Percentiles rank a stretch among this genome's conserved stretches.
These are phyloP conservation scores for Ardeotis arabs DNA, from an alignment of 2,113 vertebrate genomes.

Conservation along the genomic window DNA sequence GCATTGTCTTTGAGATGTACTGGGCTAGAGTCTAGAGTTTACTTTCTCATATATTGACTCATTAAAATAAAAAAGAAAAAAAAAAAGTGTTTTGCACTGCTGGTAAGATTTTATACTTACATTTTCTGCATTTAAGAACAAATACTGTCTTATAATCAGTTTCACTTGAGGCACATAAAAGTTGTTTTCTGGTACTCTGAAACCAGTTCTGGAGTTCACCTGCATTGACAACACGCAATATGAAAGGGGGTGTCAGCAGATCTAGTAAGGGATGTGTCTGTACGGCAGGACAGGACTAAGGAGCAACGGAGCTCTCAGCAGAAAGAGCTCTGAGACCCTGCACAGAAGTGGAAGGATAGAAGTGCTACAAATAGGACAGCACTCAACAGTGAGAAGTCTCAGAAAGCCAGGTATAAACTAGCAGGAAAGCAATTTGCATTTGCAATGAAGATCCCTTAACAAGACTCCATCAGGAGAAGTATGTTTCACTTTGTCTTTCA, in stretches of 20 bases:
- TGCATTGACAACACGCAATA: neutral
- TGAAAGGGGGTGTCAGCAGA: neutral
- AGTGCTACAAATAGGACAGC: neutral
- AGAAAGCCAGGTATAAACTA: neutral
- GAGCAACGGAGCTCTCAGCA: neutral
- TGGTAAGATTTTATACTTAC: constrained; percentile 41
- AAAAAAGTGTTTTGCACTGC: neutral
- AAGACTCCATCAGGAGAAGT: neutral
- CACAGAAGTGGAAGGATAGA: neutral
- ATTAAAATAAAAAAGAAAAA: neutral
- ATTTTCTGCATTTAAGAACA: fast-evolving
- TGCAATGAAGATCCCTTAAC: neutral
- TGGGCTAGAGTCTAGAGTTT: neutral
- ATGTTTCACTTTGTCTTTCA: neutral
- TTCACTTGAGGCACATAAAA: constrained; percentile 20
- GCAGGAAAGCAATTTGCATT: neutral
- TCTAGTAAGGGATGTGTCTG: neutral
- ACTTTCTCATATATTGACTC: neutral
- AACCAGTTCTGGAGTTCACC: constrained; percentile 59
- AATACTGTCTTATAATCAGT: fast-evolving
- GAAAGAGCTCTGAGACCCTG: neutral
- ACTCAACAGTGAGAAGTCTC: neutral
- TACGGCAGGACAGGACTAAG: neutral
- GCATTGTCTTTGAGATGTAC: neutral
- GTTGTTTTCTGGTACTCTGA: neutral